phyloP scores from a whole-genome alignment of 2,888 invertebrate genomes.

The Helobdella robusta region DNA sequence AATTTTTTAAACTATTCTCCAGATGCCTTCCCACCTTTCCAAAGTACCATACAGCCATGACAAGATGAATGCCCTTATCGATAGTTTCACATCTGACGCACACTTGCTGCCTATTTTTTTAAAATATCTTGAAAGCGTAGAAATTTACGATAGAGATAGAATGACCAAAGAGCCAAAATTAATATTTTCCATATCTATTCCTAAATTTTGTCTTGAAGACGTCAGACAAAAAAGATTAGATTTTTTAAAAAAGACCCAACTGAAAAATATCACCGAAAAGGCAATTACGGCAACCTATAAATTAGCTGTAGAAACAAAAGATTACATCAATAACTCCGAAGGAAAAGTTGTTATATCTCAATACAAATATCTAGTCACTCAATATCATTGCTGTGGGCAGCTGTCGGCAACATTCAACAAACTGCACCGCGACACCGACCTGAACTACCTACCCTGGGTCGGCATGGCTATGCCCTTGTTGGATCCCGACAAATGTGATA shows the following conservation, averaged over 20 bases:
- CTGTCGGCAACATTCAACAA: conserved; percentile 15
- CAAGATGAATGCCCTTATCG: conserved; percentile 23
- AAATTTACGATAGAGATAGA: conserved; percentile 35
- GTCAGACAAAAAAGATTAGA: conserved; percentile 31
- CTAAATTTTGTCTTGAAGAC: conserved; percentile 29
- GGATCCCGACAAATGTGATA: conserved; percentile 11
- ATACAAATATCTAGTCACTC: conserved; percentile 22
- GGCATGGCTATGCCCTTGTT: conserved; percentile 19
- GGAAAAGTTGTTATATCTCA: not conserved
- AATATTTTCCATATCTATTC: conserved; percentile 29
- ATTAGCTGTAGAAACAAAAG: conserved; percentile 8
- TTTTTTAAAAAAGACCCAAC: conserved; percentile 23
- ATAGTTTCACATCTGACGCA: conserved; percentile 37
- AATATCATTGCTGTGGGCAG: conserved; percentile 1
- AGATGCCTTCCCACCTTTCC: conserved; percentile 18
- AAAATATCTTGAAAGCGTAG: conserved; percentile 38
- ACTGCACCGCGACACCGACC: conserved; percentile 6
- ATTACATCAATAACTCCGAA: not conserved
- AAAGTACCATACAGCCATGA: conserved; percentile 19
- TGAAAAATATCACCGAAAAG: not conserved
- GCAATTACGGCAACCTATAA: conserved; percentile 12
- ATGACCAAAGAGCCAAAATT: conserved; percentile 25
- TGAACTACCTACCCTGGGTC: conserved; percentile 24
- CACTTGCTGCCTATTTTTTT: conserved; percentile 41
- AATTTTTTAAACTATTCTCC: not conserved